Evolutionary conservation across 2,797 vertebrate genomes (phyloP), one percentile per base, ranked within the genome.

Genomic region (Helicolenus hilgendorfi): DNA sequence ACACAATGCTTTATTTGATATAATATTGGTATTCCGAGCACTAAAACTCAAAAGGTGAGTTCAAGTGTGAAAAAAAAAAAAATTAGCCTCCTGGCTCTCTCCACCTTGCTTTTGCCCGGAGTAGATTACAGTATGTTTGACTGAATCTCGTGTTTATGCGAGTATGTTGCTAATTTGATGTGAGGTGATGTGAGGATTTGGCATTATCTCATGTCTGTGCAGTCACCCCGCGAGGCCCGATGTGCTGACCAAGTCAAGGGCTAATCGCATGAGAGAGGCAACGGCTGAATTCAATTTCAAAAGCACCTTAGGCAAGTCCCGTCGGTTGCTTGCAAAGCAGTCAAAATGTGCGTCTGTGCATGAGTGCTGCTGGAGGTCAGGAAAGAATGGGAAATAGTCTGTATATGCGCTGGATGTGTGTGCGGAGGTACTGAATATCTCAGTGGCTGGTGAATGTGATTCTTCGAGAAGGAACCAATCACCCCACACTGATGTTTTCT

Each of bases 391-490:
- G 20, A 86, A 83, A 84, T 64, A 36, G 63, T 77, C 72, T 84
- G 41, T 59, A 55, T 55, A 22, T 53, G 78, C 41, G n/a, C 55
- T 84, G 31, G 35, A 70, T 84, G 73, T 81, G 84, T 89, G 86
- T 73, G 83, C 4, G 41, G 60, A 84, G 59, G 67, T 45, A 56
- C 76, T 79, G 45, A 65, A 79, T 74, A 58, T 87, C 71, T 79
- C 36, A 75, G 76, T 59, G 70, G 65, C 83, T 85, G 60, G 69
- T 89, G 72, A 81, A 87, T 83, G 53, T 65, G 64, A 84, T 89
- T 92, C 71, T 82, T 87, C 1, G 15, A 91, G 86, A 89, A 75
- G 77, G 77, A 85, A 63, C 72, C 81, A 87, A 83, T 89, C 81
- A 75, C 83, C 60, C 65, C 20, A 77, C n/a, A 58, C 6, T 81